Conservation (phyloP, 1,140 invertebrate species). For the Bilobella aurantiaca region DNA sequence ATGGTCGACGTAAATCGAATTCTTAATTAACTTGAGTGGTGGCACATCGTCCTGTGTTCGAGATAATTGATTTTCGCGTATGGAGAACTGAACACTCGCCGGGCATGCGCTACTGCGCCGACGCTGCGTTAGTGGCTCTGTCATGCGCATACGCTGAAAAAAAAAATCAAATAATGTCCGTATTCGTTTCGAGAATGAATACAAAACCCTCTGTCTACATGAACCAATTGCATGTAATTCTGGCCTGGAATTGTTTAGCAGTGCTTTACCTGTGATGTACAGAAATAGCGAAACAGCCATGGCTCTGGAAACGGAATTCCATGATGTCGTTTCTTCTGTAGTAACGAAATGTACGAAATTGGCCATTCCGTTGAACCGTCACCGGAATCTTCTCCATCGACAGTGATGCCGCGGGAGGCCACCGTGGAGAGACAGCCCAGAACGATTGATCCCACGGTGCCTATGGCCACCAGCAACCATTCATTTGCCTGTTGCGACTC, state of each 20-base stretch:
- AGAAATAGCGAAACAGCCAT: slow-evolving; percentile 25
- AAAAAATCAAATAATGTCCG: neutral
- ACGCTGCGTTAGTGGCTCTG: neutral
- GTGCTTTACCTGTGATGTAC: slow-evolving; percentile 25
- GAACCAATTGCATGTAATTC: no score
- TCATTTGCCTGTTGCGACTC: slow-evolving; percentile 10
- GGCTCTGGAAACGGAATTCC: slow-evolving; percentile 27
- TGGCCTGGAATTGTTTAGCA: no score
- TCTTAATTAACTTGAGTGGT: no score
- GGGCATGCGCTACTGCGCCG: neutral
- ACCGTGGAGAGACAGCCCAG: slow-evolving; percentile 27
- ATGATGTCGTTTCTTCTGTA: slow-evolving; percentile 3
- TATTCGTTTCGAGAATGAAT: no score
- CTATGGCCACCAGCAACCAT: slow-evolving; percentile 28
- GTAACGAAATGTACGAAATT: slow-evolving; percentile 27
- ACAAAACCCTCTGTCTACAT: no score
- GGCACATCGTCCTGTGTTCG: no score
- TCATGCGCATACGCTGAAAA: neutral
- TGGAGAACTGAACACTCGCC: no score
- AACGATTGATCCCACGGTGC: slow-evolving; percentile 18
- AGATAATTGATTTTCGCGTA: no score
- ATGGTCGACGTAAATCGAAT: no score
- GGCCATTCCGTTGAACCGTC: slow-evolving; percentile 27
- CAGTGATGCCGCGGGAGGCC: slow-evolving; percentile 24
- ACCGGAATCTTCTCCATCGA: slow-evolving; percentile 23